A percentile compares a stretch with the other conserved stretches of the same genome.
phyloP scores from a whole-genome alignment of 2,888 invertebrate species.

The Brachyptera risi region DNA sequence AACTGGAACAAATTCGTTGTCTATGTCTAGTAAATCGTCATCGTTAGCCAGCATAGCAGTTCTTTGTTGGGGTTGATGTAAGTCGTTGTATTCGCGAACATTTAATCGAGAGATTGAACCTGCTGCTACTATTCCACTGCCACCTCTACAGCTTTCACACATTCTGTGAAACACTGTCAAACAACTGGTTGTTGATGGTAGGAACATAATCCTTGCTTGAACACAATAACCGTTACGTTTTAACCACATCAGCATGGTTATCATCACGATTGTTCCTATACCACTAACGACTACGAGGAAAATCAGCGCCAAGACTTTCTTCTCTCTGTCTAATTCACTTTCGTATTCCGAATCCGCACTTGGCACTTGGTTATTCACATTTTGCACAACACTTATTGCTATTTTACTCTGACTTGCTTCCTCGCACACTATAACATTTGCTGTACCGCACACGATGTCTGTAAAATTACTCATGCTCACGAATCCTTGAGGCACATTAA shows the following conservation, averaged over 20 bases:
- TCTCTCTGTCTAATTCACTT: conserved; percentile 32
- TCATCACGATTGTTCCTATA: conserved; percentile 51
- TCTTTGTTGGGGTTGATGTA: conserved; percentile 38
- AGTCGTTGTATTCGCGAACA: conserved; percentile 59
- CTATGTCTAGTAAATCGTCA: conserved; percentile 38
- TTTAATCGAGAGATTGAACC: conserved; percentile 58
- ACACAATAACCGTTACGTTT: conserved; percentile 54
- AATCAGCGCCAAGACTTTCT: conserved; percentile 47
- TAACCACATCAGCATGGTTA: conserved; percentile 56
- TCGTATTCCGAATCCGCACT: background rate
- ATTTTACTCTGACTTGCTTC: conserved; percentile 41
- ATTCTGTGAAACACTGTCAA: conserved; percentile 21
- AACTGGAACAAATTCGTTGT: conserved; percentile 40
- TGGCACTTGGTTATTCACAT: background rate
- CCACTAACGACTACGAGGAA: conserved; percentile 52
- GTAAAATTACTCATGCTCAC: conserved; percentile 60
- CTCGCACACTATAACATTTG: conserved; percentile 55
- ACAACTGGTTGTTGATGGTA: conserved; percentile 25
- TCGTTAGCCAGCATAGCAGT: conserved; percentile 25
- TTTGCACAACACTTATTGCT: conserved; percentile 2
- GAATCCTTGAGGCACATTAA: conserved; percentile 59
- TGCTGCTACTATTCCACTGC: conserved; percentile 46
- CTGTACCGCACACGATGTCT: conserved; percentile 53
- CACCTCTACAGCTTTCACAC: conserved; percentile 17
- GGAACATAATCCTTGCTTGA: conserved; percentile 42